Evolutionary conservation across 2,113 vertebrate species (phyloP).

Genomic region (Nibea albiflora): DNA sequence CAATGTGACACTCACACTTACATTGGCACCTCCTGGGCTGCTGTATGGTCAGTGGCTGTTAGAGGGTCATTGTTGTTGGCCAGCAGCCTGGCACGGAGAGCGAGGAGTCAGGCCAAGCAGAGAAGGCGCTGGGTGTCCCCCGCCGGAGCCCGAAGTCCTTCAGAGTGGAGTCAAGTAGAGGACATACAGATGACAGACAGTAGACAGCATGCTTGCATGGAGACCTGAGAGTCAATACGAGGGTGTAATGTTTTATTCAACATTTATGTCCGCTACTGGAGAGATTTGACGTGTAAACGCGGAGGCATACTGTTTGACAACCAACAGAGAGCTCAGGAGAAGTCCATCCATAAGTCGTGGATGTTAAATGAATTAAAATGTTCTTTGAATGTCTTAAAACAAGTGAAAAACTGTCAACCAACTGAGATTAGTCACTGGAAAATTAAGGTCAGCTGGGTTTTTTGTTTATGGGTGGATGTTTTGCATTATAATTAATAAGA

Average conservation of each 20-base stretch:
- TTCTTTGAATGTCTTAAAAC: neutral
- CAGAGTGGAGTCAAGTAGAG: constrained; percentile 45
- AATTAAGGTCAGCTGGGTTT: neutral
- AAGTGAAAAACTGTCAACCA: neutral
- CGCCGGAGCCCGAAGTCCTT: constrained; percentile 34
- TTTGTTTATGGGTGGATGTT: neutral
- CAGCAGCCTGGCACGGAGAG: constrained; percentile 71
- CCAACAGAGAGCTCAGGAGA: constrained; percentile 16
- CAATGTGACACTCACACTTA: constrained; percentile 22
- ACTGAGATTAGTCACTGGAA: neutral
- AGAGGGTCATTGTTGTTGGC: constrained; percentile 77
- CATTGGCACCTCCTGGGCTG: constrained; percentile 33
- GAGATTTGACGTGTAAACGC: neutral
- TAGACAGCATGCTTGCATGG: neutral
- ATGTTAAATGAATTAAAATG: neutral
- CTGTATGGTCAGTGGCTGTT: constrained; percentile 50
- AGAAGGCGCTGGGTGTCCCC: constrained; percentile 61
- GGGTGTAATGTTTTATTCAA: constrained; percentile 38
- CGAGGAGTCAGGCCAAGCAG: constrained; percentile 54
- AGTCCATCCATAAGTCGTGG: neutral
- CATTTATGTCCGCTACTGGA: neutral
- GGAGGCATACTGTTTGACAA: neutral
- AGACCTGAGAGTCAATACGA: neutral
- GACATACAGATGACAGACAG: constrained; percentile 32
- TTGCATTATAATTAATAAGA: constrained; percentile 5